These are phyloP conservation scores for Drosophila prostipennis DNA, from an alignment of 2,888 invertebrate species.

Conservation along the genomic window DNA sequence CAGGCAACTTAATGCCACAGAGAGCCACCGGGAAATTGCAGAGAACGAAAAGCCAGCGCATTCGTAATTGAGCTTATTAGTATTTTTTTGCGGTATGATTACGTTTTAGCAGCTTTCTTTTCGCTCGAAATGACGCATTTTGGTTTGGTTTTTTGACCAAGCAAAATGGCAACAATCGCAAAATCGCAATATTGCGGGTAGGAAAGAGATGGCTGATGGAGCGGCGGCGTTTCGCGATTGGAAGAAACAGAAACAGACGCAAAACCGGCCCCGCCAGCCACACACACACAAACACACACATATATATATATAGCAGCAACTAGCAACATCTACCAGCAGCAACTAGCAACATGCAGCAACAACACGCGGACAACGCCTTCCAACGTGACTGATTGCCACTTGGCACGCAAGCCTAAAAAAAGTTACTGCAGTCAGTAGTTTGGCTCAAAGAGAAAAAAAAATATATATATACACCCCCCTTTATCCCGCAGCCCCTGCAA, in stretches of 20 bases:
- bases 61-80: conserved; percentile 63
- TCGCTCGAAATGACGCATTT: conserved; percentile 58
- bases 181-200: conserved; percentile 13
- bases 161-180: conserved; percentile 71
- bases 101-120: conserved; percentile 46
- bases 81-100: conserved; percentile 13
- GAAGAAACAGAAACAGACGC: conserved; percentile 48
- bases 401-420: conserved; percentile 73
- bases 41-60: conserved; percentile 12
- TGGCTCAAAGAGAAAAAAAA: neutral
- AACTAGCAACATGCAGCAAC: conserved; percentile 10
- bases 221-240: conserved; percentile 74
- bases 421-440: conserved; percentile 40
- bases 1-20: conserved; percentile 27
- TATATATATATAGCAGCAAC: conserved; percentile 1
- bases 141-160: neutral
- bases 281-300: neutral
- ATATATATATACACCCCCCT: neutral
- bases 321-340: conserved; percentile 13
- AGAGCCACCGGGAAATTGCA: conserved; percentile 37
- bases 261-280: conserved; percentile 54
- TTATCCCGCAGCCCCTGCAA: neutral
- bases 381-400: conserved; percentile 76
- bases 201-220: conserved; percentile 43
- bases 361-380: conserved; percentile 64